Evolutionary conservation across 2,888 invertebrate species (phyloP).

Genomic region (Rhamphomyia laevipes): DNA sequence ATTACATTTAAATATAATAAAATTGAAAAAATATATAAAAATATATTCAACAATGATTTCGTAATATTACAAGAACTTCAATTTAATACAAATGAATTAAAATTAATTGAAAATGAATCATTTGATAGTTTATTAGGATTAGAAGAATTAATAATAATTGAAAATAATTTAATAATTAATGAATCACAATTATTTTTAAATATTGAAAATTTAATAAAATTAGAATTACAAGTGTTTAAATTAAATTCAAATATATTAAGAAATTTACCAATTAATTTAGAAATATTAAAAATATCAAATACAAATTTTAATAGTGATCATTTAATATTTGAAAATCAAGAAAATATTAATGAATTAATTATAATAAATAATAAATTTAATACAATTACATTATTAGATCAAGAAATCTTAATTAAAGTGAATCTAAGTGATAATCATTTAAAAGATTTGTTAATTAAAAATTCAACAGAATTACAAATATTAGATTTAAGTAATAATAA

Average conservation of each 20-base stretch:
- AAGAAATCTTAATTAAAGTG: not conserved
- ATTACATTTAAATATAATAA: conserved; percentile 1
- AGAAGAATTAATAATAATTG: conserved; percentile 1
- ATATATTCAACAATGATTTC: conserved; percentile 1
- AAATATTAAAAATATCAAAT: conserved; percentile 2
- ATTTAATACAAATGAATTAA: conserved; percentile 1
- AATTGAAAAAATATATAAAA: conserved; percentile 3
- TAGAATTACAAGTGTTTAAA: not conserved
- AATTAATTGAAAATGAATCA: conserved; percentile 2
- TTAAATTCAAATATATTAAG: not conserved
- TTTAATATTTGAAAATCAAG: not conserved
- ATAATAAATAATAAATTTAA: conserved; percentile 1
- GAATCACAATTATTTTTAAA: not conserved
- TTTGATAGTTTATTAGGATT: conserved; percentile 1
- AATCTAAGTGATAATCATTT: conserved; percentile 10
- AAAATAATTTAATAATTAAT: not conserved
- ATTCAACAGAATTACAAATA: conserved; percentile 6
- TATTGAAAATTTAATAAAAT: not conserved
- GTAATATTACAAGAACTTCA: not conserved
- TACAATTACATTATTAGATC: conserved; percentile 1
- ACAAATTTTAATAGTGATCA: conserved; percentile 1
- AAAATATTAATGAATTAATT: conserved; percentile 1
- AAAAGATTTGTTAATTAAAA: conserved; percentile 1
- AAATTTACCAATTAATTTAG: conserved; percentile 2
- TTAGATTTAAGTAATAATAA: conserved; percentile 9